Evolutionary conservation across 2,888 invertebrate genomes (phyloP).

Genomic region (Dinocampus coccinellae): DNA sequence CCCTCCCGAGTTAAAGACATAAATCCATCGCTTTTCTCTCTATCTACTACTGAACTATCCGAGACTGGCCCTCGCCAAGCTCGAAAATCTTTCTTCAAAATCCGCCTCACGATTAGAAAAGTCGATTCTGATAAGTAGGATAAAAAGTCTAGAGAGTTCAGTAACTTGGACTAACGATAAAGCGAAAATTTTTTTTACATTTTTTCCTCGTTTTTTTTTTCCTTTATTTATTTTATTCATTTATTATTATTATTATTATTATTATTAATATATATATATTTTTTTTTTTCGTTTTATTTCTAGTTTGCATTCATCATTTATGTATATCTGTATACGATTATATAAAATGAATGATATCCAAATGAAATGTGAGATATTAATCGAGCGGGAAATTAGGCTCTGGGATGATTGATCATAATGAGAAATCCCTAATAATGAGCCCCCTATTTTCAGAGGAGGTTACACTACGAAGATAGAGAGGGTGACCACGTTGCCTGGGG

Average conservation of each 20-base stretch:
- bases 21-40: slow-evolving; percentile 63
- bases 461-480: slow-evolving; percentile 34
- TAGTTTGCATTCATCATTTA: no score
- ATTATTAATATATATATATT: no score
- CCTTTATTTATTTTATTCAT: neutral
- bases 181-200: neutral
- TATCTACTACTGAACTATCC: slow-evolving; percentile 58
- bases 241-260: no score
- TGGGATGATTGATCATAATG: slow-evolving; percentile 67
- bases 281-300: no score
- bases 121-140: slow-evolving; percentile 9
- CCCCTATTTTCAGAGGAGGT: slow-evolving; percentile 34
- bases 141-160: slow-evolving; percentile 25
- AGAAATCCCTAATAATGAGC: slow-evolving; percentile 67
- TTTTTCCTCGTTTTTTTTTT: neutral
- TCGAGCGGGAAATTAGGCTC: slow-evolving; percentile 65
- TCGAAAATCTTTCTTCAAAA: slow-evolving; percentile 26
- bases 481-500: slow-evolving; percentile 43
- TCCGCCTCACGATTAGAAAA: slow-evolving; percentile 25
- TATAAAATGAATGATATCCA: neutral
- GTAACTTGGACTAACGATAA: slow-evolving; percentile 10
- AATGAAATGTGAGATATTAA: slow-evolving; percentile 59
- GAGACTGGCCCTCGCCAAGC: slow-evolving; percentile 37
- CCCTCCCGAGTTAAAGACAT: slow-evolving; percentile 52
- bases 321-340: neutral